Base-by-base conservation (phyloP, 2,888 invertebrate genomes). In the Drosophila limbata region DNA sequence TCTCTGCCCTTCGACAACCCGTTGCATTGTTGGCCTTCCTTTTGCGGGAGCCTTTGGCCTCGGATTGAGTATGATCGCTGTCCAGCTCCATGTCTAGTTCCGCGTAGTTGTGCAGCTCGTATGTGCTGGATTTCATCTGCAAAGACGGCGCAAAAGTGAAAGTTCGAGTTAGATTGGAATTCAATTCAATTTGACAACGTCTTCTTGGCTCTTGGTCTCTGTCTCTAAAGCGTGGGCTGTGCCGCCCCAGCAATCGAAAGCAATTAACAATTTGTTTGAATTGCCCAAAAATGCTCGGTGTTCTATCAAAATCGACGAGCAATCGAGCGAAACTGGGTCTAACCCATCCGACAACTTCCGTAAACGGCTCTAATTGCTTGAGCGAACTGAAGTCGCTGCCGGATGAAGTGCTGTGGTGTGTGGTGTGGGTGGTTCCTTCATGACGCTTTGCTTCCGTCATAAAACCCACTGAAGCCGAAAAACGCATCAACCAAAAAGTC, bases 1-100 rank as follows among this genome's bases (percentile, higher is more conserved):
- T 95, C 81, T 95, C 95, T 75, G 85, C 93, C 69, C 79, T 77
- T 17, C 74, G 72, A 60, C 61, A 45, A 4, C 39, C 37, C 10
- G 53, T 6, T 1, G 50, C 44, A 19, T 66, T 70, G 69, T n/a
- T 55, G 3, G 74, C 65, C 55, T 87, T 87, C 3, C 81, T 56
- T 17, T 88, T 85, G 25, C 77, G 78, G 1, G 77, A 60, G 15
- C 84, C 76, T 76, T 83, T 82, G 9, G 3, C 42, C 13, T 10
- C 51, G 37, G 55, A 8, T 31, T 48, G 52, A 0, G 28, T 21
- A 11, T 47, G 51, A 11, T 69, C 78, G 9, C 17, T 48, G 13
- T 66, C 60, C 59, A 57, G 51, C 33, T 75, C 84, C 82, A 83
- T 83, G 51, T 81, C 57, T 25, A 87, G 69, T 33, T 84, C 79